These are phyloP conservation scores for Dinomys branickii DNA, from an alignment of 2,113 vertebrate species.

Conservation along the genomic window DNA sequence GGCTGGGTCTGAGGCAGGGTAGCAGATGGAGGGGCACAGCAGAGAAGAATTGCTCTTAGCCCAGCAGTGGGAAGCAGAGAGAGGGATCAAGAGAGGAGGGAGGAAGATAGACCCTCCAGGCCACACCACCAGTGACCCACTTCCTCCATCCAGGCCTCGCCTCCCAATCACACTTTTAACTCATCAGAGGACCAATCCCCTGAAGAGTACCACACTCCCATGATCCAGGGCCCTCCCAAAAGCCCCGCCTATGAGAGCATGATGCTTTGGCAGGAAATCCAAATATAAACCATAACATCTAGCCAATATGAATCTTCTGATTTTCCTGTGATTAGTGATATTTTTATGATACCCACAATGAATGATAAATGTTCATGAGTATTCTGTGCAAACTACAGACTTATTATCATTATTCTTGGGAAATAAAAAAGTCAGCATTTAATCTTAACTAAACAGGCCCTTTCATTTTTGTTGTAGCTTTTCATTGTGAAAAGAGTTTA, in stretches of 20 bases:
- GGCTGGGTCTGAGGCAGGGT: background rate
- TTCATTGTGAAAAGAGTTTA: slow-evolving; percentile 1
- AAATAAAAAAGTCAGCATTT: slow-evolving; percentile 57
- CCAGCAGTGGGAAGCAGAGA: background rate
- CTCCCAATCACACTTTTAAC: background rate
- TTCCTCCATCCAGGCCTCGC: background rate
- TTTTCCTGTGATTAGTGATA: background rate
- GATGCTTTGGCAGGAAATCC: background rate
- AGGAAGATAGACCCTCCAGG: background rate
- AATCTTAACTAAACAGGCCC: slow-evolving; percentile 7
- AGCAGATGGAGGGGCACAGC: background rate
- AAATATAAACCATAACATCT: background rate
- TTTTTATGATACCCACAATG: background rate
- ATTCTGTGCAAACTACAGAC: background rate
- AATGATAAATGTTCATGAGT: background rate
- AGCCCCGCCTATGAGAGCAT: background rate
- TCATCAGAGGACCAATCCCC: background rate
- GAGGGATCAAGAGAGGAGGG: background rate
- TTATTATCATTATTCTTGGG: slow-evolving; percentile 36
- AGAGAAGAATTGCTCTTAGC: background rate
- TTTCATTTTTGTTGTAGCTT: slow-evolving; percentile 49
- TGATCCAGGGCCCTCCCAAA: background rate
- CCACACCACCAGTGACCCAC: background rate
- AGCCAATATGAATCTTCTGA: background rate
- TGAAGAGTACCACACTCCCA: background rate